Conservation (phyloP, 2,113 vertebrate genomes). For the Lagopus muta region DNA sequence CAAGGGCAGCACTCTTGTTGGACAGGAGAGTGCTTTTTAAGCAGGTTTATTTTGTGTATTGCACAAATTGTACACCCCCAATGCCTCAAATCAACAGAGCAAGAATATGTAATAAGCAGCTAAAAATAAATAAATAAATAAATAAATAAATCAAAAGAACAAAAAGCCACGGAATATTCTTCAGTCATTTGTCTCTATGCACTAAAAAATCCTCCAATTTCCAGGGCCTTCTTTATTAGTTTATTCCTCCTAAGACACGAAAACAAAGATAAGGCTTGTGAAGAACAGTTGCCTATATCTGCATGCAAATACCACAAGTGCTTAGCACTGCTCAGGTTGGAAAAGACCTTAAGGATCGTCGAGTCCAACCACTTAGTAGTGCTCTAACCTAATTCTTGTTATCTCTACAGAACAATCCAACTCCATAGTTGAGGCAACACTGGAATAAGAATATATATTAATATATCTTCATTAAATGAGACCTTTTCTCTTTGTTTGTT, state of each 20-base stretch:
- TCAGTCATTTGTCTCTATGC: neutral
- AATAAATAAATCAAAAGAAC: neutral
- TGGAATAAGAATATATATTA: neutral
- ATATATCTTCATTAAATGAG: neutral
- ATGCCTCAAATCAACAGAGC: neutral
- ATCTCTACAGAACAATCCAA: neutral
- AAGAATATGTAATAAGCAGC: neutral
- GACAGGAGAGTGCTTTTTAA: neutral
- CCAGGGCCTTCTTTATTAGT: neutral
- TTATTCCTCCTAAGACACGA: neutral
- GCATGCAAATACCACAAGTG: neutral
- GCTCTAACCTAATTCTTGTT: neutral
- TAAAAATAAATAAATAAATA: neutral
- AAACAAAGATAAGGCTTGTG: neutral
- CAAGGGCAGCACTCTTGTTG: neutral
- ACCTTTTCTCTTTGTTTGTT: neutral
- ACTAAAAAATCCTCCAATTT: neutral
- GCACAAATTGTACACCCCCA: neutral
- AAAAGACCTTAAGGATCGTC: too few relatives aligned
- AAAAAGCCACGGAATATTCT: neutral
- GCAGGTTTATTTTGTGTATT: neutral
- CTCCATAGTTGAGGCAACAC: neutral
- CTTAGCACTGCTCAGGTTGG: neutral
- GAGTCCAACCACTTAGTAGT: neutral
- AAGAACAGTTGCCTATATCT: neutral